Conservation (phyloP, 2,888 invertebrate genomes). For the Drosophila subquinaria region DNA sequence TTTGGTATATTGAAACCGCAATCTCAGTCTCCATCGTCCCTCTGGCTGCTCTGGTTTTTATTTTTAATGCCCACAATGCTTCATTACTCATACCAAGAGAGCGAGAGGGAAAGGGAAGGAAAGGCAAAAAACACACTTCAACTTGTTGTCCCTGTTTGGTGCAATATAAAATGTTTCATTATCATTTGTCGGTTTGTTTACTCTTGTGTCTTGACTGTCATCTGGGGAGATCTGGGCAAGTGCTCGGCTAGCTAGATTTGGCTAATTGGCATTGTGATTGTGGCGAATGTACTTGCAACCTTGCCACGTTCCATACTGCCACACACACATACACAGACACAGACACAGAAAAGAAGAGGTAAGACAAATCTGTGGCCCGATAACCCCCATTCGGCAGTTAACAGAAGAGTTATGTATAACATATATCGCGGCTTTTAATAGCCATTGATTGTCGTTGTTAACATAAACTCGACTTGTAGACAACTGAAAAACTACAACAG, state of each 20-base stretch:
- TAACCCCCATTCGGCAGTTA: constrained; percentile 39
- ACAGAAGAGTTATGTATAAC: constrained; percentile 61
- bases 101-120: constrained; percentile 2
- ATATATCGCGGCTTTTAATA: constrained; percentile 73
- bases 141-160: constrained; percentile 42
- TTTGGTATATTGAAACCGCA: constrained; percentile 49
- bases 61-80: constrained; percentile 61
- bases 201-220: constrained; percentile 24
- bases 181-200: constrained; percentile 71
- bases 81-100: constrained; percentile 56
- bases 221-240: constrained; percentile 11
- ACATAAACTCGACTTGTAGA: constrained; percentile 77
- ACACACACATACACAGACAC: constrained; percentile 8
- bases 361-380: constrained; percentile 36
- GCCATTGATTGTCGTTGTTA: constrained; percentile 79
- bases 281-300: constrained; percentile 9
- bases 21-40: constrained; percentile 20
- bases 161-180: constrained; percentile 71
- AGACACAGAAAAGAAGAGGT: not conserved
- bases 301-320: not conserved
- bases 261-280: constrained; percentile 31
- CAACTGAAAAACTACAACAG: constrained; percentile 71
- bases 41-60: constrained; percentile 57
- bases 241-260: constrained; percentile 22
- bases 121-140: constrained; percentile 18